These are phyloP conservation scores for Carcinoscorpius rotundicauda DNA, from an alignment of 1,140 invertebrate species.

Conservation along the genomic window DNA sequence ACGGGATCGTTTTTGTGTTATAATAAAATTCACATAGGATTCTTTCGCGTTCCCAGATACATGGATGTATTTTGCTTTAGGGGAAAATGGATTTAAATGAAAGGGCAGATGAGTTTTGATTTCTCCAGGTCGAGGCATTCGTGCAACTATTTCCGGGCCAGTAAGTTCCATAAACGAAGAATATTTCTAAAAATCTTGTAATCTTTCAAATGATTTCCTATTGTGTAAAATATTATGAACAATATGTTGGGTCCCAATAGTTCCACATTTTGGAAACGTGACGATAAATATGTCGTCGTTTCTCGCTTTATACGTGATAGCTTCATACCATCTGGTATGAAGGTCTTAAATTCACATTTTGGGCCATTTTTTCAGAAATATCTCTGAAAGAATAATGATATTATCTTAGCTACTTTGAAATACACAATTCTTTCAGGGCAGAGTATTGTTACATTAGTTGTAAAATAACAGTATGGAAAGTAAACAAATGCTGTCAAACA, in stretches of 20 bases:
- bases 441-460: no score
- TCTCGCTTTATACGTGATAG: not conserved
- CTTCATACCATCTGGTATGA: no score
- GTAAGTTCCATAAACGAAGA: slow-evolving; percentile 9
- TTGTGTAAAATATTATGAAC: slow-evolving; percentile 10
- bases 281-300: slow-evolving; percentile 12
- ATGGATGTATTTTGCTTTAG: slow-evolving; percentile 47
- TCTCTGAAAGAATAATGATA: no score
- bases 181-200: not conserved
- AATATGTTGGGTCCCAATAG: slow-evolving; percentile 10
- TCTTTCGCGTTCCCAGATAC: slow-evolving; percentile 73
- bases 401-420: no score
- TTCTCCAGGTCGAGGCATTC: slow-evolving; percentile 7
- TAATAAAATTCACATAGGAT: slow-evolving; percentile 67
- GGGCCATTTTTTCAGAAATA: no score
- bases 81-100: slow-evolving; percentile 43
- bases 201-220: slow-evolving; percentile 2
- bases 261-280: slow-evolving; percentile 15
- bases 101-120: slow-evolving; percentile 63
- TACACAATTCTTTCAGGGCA: no score
- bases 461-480: no score
- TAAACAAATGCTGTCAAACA: no score
- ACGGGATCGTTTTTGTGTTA: slow-evolving; percentile 48
- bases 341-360: no score
- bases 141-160: slow-evolving; percentile 5